Evolutionary conservation across 2,888 invertebrate species (phyloP).

Genomic region (Blomia tropicalis): DNA sequence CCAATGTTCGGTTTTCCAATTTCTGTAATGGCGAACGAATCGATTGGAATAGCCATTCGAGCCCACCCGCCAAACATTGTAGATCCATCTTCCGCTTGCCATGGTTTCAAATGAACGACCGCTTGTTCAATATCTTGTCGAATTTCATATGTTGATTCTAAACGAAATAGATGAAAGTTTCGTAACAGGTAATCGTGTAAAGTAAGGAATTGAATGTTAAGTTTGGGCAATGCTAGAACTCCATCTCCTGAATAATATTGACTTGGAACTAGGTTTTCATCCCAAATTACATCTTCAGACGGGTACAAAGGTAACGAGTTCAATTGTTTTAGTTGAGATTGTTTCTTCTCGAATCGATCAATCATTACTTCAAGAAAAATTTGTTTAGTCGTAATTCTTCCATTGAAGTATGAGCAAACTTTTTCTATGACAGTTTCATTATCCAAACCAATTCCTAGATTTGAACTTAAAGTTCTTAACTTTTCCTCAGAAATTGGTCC

Average conservation of each 20-base stretch:
- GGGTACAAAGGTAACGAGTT: slow-evolving; percentile 98
- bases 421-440: not conserved
- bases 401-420: not conserved
- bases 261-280: slow-evolving; percentile 93
- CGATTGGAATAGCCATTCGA: slow-evolving; percentile 88
- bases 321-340: slow-evolving; percentile 78
- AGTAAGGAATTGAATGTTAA: slow-evolving; percentile 94
- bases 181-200: slow-evolving; percentile 90
- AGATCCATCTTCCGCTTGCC: slow-evolving; percentile 69
- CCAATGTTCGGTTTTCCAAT: slow-evolving; percentile 55
- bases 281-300: slow-evolving; percentile 94
- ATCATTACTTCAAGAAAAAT: slow-evolving; percentile 66
- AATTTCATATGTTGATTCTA: slow-evolving; percentile 98
- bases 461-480: slow-evolving; percentile 36
- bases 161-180: slow-evolving; percentile 88
- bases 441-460: slow-evolving; percentile 19
- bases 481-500: slow-evolving; percentile 55
- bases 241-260: slow-evolving; percentile 93
- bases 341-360: slow-evolving; percentile 56
- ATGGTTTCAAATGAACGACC: slow-evolving; percentile 81
- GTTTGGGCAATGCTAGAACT: slow-evolving; percentile 83
- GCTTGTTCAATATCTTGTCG: slow-evolving; percentile 96
- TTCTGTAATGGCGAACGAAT: slow-evolving; percentile 81
- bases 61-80: slow-evolving; percentile 96
- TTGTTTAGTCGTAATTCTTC: slow-evolving; percentile 33